These are phyloP conservation scores for Triplophysa siluroides DNA, from an alignment of 2,113 vertebrate genomes.

Conservation along the genomic window DNA sequence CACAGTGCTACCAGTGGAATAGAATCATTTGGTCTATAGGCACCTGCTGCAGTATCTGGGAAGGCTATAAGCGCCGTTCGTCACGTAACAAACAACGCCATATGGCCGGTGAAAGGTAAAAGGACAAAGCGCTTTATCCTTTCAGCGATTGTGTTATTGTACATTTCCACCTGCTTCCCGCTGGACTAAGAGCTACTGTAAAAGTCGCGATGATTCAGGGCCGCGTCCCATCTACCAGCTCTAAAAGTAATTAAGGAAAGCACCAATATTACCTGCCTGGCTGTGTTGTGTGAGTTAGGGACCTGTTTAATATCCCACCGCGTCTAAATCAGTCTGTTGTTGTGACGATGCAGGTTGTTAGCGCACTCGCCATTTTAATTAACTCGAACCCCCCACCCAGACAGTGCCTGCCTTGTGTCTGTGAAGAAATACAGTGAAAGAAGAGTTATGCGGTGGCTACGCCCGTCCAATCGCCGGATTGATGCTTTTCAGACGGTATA, in stretches of 20 bases:
- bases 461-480: background rate
- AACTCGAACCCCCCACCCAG: slow-evolving; percentile 64
- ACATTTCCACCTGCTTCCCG: slow-evolving; percentile 8
- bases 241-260: slow-evolving; percentile 58
- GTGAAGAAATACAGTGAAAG: slow-evolving; percentile 31
- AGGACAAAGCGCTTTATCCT: slow-evolving; percentile 17
- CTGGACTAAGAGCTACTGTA: slow-evolving; percentile 16
- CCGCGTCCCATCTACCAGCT: slow-evolving; percentile 42
- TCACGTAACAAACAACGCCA: slow-evolving; percentile 37
- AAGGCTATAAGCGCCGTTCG: slow-evolving; percentile 6
- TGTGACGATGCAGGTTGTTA: slow-evolving; percentile 75
- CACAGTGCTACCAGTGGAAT: slow-evolving; percentile 59
- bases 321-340: slow-evolving; percentile 68
- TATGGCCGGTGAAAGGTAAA: slow-evolving; percentile 25
- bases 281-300: slow-evolving; percentile 61
- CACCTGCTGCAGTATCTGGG: slow-evolving; percentile 48
- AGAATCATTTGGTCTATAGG: slow-evolving; percentile 60
- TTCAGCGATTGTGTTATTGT: background rate
- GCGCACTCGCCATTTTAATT: slow-evolving; percentile 75
- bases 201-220: slow-evolving; percentile 50
- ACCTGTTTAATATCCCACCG: slow-evolving; percentile 72
- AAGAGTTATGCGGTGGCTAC: slow-evolving; percentile 15
- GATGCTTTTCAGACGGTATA: background rate
- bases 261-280: slow-evolving; percentile 58
- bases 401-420: slow-evolving; percentile 38